A percentile compares a stretch with the other conserved stretches of the same genome.
These are phyloP conservation scores for Oxygymnocypris stewartii DNA, from an alignment of 2,113 vertebrate species.

Conservation along the genomic window DNA sequence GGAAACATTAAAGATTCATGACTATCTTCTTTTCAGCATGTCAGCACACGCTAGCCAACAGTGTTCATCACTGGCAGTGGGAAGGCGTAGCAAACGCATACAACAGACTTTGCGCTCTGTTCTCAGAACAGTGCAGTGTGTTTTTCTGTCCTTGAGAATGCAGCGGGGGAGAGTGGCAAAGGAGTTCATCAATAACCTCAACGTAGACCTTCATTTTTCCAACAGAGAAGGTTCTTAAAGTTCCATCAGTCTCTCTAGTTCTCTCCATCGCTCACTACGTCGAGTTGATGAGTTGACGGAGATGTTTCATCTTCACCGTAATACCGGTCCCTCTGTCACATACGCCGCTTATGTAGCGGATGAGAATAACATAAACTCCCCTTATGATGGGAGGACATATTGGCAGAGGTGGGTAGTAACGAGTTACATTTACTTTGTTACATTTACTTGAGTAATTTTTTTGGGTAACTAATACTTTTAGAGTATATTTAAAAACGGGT, in stretches of 20 bases:
- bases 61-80: constrained; percentile 53
- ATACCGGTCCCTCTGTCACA: constrained; percentile 31
- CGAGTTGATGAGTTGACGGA: constrained; percentile 12
- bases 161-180: constrained; percentile 31
- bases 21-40: constrained; percentile 51
- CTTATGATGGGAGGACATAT: constrained; percentile 28
- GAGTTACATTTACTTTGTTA: too few relatives aligned
- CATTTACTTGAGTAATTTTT: too few relatives aligned
- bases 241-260: constrained; percentile 38
- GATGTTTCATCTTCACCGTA: constrained; percentile 41
- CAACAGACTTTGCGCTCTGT: constrained; percentile 23
- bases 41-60: constrained; percentile 36
- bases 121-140: not conserved
- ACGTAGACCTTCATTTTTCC: constrained; percentile 31
- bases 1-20: constrained; percentile 60
- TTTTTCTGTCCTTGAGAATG: constrained; percentile 54
- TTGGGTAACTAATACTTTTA: too few relatives aligned
- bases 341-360: constrained; percentile 44
- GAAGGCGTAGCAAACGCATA: not conserved
- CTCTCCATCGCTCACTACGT: constrained; percentile 33
- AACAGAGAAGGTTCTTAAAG: constrained; percentile 26
- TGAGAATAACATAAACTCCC: constrained; percentile 47
- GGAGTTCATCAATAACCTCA: constrained; percentile 56
- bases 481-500: too few relatives aligned
- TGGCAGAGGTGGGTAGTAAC: too few relatives aligned